Base-by-base conservation (phyloP, 2,797 vertebrate species). In the Melanogrammus aeglefinus region DNA sequence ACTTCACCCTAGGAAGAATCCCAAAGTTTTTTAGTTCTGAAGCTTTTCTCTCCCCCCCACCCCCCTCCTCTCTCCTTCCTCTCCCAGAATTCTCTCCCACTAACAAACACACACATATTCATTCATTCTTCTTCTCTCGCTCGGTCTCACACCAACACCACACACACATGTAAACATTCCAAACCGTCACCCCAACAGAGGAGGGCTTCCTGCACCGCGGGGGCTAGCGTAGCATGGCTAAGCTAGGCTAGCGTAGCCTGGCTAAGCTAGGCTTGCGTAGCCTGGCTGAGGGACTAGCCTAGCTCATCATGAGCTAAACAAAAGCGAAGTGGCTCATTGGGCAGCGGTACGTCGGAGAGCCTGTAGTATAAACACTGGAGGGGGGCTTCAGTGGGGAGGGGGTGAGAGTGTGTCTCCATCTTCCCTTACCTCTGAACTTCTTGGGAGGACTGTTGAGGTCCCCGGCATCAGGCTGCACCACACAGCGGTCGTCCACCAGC, bases 391-490 rank as follows among this genome's bases (percentile, higher is more conserved):
- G 51, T 18, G 21, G 51, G 51, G 18, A 6, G 21, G 51, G 4
- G 51, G 41, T 44, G 41, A 12, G 41, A 12, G 41, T 44, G 75
- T 13, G 8, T 6, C 12, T 75, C 63, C 38, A 77, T 3, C 77
- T 44, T 36, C 8, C 83, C 86, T 95, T 93, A 99, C 98, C 98
- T 96, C 98, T 86, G 92, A 99, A 99, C 91, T 99, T 99, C 93
- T 99, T 99, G 2, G 98, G 98, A 73, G 98, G 98, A 84, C 97
- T 99, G 93, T 95, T 97, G 84, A 99, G 96, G 91, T 99, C 97
- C 29, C 98, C 98, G 0, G 97, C 94, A 81, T 98, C 97, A 36
- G 98, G 98, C 92, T 99, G 98, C n/a, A 99, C 97, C 4, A 99
- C 98, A 81, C 98, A 98, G 38, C 98, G 95, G 82, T 99, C 98